phyloP scores from a whole-genome alignment of 2,888 invertebrate species.

The Sialis fuliginosa region DNA sequence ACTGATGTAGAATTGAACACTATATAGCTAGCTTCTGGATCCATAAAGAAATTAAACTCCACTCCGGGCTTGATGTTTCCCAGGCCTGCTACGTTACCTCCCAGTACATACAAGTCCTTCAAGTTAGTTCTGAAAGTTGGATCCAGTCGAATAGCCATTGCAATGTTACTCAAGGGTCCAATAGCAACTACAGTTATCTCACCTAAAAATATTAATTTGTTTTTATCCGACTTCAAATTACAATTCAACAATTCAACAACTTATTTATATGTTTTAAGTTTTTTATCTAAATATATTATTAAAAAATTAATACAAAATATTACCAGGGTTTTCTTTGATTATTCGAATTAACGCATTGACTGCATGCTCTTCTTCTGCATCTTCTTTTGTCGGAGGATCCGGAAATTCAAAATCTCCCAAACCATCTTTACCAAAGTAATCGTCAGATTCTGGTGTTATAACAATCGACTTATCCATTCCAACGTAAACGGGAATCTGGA shows the following conservation, averaged over 20 bases:
- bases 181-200: constrained; percentile 22
- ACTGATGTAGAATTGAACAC: constrained; percentile 3
- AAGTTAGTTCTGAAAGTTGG: constrained; percentile 16
- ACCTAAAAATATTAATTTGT: constrained; percentile 7
- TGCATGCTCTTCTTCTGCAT: constrained; percentile 22
- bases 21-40: constrained; percentile 26
- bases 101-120: constrained; percentile 20
- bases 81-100: constrained; percentile 18
- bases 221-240: too few species aligned
- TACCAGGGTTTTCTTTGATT: constrained; percentile 19
- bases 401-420: constrained; percentile 28
- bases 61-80: constrained; percentile 23
- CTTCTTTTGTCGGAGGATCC: constrained; percentile 16
- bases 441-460: constrained; percentile 11
- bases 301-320: too few species aligned
- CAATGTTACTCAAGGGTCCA: constrained; percentile 36
- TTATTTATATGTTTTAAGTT: too few species aligned
- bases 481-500: constrained; percentile 28
- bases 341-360: constrained; percentile 23
- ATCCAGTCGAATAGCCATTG: constrained; percentile 27
- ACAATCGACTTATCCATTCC: constrained; percentile 23
- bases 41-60: constrained; percentile 39
- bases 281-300: too few species aligned
- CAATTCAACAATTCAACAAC: too few species aligned
- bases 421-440: constrained; percentile 27